A percentile compares a stretch with the other conserved stretches of the same genome.
These are phyloP conservation scores for Columbina picui DNA, from an alignment of 2,113 vertebrate species.

Conservation along the genomic window DNA sequence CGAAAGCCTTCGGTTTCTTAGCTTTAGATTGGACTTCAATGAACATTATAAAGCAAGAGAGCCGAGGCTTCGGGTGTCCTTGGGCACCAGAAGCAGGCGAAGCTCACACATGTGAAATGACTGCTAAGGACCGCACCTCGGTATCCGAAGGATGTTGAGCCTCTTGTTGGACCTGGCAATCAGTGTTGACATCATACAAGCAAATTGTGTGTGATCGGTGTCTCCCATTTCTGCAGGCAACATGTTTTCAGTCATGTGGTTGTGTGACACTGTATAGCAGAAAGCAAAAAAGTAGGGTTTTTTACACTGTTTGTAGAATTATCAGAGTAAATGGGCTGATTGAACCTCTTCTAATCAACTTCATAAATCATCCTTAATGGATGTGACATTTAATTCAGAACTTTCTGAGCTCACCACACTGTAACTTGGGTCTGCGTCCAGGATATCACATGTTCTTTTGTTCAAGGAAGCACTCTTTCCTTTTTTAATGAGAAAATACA, in stretches of 20 bases:
- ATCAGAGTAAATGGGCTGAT: neutral
- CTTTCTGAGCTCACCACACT: neutral
- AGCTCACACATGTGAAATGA: constrained; percentile 83
- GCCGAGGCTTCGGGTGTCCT: constrained; percentile 85
- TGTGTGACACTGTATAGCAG: neutral
- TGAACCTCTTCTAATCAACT: constrained; percentile 6
- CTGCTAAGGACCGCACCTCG: neutral
- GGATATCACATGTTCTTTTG: neutral
- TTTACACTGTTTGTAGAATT: neutral
- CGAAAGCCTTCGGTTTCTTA: constrained; percentile 89
- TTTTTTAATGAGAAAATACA: neutral
- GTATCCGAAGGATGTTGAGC: neutral
- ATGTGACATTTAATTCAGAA: neutral
- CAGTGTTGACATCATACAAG: neutral
- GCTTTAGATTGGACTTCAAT: constrained; percentile 96
- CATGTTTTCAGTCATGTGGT: neutral
- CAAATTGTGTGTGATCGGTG: neutral
- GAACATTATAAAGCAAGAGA: constrained; percentile 93
- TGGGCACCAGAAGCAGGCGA: constrained; percentile 86
- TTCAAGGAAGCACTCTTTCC: neutral
- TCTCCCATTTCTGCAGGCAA: neutral
- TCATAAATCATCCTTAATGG: constrained; percentile 1
- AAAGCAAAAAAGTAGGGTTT: neutral
- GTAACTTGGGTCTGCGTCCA: constrained; percentile 1
- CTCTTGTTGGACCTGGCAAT: neutral